Evolutionary conservation across 2,797 vertebrate species (phyloP), one percentile per base, ranked within the genome.

Genomic region (Sitta carolinensis): DNA sequence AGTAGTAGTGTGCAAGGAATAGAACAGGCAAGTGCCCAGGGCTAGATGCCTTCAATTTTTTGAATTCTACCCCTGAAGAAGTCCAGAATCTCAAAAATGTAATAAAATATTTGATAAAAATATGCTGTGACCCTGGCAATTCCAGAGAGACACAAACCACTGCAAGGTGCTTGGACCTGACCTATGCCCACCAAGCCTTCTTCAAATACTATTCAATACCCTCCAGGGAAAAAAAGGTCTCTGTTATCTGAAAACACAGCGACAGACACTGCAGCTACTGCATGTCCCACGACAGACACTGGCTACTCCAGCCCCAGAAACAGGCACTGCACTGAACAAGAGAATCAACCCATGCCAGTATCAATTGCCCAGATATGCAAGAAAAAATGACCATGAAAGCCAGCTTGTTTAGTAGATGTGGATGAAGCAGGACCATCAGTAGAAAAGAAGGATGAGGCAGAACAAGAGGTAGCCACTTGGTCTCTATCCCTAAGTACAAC

Each of bases 231-330:
- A 34, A 59, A 23, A 5, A 25, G 7, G 8, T 32, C 6, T 74
- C n/a, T 59, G 38, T 43, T 51, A 47, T 32, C 47, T 61, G 61
- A 74, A 47, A 47, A 34, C 30, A 67, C 19, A 10, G 21, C 27
- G 48, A 54, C 21, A 68, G 22, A 61, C 26, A 36, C 34, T 54
- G 17, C 17, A 54, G 30, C 4, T 8, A 34, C 47, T 88, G 30
- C 18, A 47, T 5, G 10, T 52, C 17, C 29, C 59, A 20, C 0
- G 1, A n/a, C 32, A 45, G 45, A 25, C 38, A 21, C 59, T 40
- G 29, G 29, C 30, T 80, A 21, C 40, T 73, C 25, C n/a, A 52
- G 4, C 14, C 20, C 10, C n/a, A 20, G 38, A 0, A 0, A 32
- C 34, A 42, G 68, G 47, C 21, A 22, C 16, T 34, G 11, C 6